Percentiles rank a stretch among this genome's conserved stretches.
phyloP scores from a whole-genome alignment of 2,797 vertebrate species.

The Acridotheres tristis region DNA sequence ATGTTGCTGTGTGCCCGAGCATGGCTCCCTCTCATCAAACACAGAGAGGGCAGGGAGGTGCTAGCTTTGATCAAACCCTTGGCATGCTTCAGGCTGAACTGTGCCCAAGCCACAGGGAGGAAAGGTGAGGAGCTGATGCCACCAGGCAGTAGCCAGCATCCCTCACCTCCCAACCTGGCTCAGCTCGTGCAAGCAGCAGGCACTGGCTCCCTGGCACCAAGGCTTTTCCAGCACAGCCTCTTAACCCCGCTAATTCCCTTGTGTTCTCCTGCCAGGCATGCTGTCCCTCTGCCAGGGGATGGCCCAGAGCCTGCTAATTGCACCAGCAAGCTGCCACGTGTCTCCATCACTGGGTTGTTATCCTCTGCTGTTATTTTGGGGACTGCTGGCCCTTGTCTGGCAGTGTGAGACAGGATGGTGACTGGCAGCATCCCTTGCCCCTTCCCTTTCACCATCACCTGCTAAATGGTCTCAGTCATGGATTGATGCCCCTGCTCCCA shows the following conservation, averaged over 20 bases:
- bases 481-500: background rate
- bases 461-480: background rate
- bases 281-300: background rate
- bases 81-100: background rate
- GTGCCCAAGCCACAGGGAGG: background rate
- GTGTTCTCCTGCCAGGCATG: background rate
- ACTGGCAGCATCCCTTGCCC: background rate
- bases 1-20: rapidly evolving
- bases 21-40: background rate
- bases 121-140: background rate
- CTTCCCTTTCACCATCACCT: background rate
- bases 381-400: background rate
- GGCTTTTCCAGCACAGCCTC: background rate
- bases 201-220: rapidly evolving
- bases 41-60: background rate
- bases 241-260: constrained; percentile 19
- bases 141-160: background rate
- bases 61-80: background rate
- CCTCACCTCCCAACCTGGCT: background rate
- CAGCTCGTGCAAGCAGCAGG: background rate
- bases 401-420: background rate
- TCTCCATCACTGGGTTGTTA: background rate
- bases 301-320: constrained; percentile 1
- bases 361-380: background rate
- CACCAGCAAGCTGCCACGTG: background rate